phyloP scores from a whole-genome alignment of 2,888 invertebrate species.

The Tetramorium bicarinatum region DNA sequence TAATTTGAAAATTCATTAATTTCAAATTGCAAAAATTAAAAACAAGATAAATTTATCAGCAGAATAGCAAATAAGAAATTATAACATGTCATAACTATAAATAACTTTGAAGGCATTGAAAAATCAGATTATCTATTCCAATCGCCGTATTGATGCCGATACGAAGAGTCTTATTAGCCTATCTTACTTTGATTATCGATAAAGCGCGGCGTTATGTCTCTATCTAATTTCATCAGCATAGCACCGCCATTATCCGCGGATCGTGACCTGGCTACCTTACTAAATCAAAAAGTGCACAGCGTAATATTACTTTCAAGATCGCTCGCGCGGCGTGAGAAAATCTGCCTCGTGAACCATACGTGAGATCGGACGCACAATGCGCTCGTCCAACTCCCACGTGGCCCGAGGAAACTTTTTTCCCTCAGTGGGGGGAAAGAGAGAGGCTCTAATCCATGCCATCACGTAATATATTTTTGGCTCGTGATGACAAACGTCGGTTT shows the following conservation, averaged over 20 bases:
- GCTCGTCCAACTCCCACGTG: slow-evolving; percentile 36
- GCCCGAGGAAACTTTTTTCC: slow-evolving; percentile 32
- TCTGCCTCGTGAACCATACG: neutral
- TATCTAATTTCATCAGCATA: slow-evolving; percentile 70
- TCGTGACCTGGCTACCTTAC: slow-evolving; percentile 32
- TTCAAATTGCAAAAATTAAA: neutral
- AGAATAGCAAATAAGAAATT: neutral
- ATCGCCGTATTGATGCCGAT: neutral
- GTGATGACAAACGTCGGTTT: slow-evolving; percentile 41
- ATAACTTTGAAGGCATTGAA: neutral
- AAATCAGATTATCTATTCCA: neutral
- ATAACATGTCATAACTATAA: neutral
- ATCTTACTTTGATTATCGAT: slow-evolving; percentile 29
- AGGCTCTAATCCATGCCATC: slow-evolving; percentile 18
- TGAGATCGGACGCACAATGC: slow-evolving; percentile 45
- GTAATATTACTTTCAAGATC: slow-evolving; percentile 55
- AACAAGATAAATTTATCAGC: neutral
- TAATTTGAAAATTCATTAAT: neutral
- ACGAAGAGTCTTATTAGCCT: slow-evolving; percentile 37
- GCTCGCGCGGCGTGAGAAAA: slow-evolving; percentile 42
- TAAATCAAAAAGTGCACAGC: slow-evolving; percentile 47
- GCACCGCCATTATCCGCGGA: slow-evolving; percentile 24
- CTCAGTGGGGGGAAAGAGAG: slow-evolving; percentile 1
- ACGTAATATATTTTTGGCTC: slow-evolving; percentile 49
- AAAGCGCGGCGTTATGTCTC: slow-evolving; percentile 15